Base-by-base conservation (phyloP, 2,113 vertebrate genomes). In the Puffinus mauretanicus region DNA sequence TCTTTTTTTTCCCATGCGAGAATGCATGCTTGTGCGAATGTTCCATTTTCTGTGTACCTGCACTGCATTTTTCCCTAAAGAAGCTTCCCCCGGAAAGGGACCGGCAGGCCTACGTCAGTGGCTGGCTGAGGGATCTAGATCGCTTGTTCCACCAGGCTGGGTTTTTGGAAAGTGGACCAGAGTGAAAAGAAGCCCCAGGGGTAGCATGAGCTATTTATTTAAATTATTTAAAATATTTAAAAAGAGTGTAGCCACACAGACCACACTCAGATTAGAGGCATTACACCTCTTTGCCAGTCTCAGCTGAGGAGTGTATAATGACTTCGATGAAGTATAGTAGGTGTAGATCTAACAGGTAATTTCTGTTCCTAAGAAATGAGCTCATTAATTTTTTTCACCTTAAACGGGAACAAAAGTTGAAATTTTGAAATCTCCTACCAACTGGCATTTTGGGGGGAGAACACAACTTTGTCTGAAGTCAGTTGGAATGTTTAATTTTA, bases 1-100 rank as follows among this genome's bases (percentile, higher is more conserved):
- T 55, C 6, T 38, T 77, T 72, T 38, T 72, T 44, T 17, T 4
- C 36, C 32, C 2, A 1, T 52, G 18, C 0, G 0, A 83, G 46
- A 87, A 92, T 18, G 12, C 26, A n/a, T 16, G 11, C 13, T 60
- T 60, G 65, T 34, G 38, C 34, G 25, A 85, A 73, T 2, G 1
- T 60, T 55, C 70, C 26, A 1, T 65, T 80, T 80, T 67, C 38
- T 67, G 26, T 78, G 6, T 40, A 92, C 18, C 27, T 57, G n/a
- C 47, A 24, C 14, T 22, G 36, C 27, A 64, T 42, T 72, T 92
- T 61, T 13, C 44, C 27, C n/a, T 60, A 52, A 49, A 71, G 52
- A 86, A 83, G 49, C 2, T 60, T 81, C 22, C 52, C 29, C 36
- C 4, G 4, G 44, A 65, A 72, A 36, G n/a, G 82, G 64, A 72